Conservation (phyloP, 2,797 vertebrate species). For the Mormyrops attenuatus region DNA sequence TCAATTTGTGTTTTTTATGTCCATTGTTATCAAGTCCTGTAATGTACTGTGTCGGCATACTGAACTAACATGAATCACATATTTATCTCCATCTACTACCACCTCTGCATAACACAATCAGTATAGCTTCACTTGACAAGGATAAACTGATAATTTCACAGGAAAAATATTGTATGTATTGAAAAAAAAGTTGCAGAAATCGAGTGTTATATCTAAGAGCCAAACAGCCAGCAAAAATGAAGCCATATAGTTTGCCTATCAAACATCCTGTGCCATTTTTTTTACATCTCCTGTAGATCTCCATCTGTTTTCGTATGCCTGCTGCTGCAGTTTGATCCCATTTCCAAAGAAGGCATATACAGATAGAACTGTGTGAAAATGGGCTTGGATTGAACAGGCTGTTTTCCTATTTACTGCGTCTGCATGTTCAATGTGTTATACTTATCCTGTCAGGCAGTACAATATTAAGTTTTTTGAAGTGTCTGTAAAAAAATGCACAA, state of each 20-base stretch:
- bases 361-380: background rate
- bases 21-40: background rate
- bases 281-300: background rate
- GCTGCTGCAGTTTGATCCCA: background rate
- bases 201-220: background rate
- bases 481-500: background rate
- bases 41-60: background rate
- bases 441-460: background rate
- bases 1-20: background rate
- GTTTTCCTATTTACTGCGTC: background rate
- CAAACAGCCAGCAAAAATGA: background rate
- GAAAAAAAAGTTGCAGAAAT: background rate
- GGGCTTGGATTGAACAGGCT: background rate
- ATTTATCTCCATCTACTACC: background rate
- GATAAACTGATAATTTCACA: background rate
- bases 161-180: background rate
- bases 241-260: background rate
- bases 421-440: background rate
- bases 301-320: background rate
- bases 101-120: background rate
- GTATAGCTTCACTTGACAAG: background rate
- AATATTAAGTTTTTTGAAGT: background rate
- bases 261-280: background rate
- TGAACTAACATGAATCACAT: background rate
- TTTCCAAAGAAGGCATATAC: background rate